These are phyloP conservation scores for Irena cyanogastra DNA, from an alignment of 2,113 vertebrate species.

Conservation along the genomic window DNA sequence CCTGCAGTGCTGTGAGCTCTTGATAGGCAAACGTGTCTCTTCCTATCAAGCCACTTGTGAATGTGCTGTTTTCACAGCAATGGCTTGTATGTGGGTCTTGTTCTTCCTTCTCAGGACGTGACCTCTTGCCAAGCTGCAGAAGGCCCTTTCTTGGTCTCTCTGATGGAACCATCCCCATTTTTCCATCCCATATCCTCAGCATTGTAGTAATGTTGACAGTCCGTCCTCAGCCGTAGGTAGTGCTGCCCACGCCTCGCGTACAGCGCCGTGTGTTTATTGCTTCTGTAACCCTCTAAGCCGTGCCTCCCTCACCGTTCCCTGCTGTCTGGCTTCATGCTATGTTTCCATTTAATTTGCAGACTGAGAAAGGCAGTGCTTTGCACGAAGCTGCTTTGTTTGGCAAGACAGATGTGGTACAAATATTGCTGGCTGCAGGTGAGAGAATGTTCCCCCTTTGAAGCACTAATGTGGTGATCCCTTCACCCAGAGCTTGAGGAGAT, in stretches of 20 bases:
- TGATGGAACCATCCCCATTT: background rate
- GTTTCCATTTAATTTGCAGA: conserved; percentile 81
- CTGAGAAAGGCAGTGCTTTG: conserved; percentile 97
- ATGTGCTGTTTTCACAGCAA: background rate
- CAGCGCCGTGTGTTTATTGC: background rate
- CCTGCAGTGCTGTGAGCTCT: background rate
- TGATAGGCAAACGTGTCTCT: background rate
- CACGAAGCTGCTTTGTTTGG: conserved; percentile 97
- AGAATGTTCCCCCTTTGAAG: conserved; percentile 52
- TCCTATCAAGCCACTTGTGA: background rate
- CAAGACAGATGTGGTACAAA: conserved; percentile 95
- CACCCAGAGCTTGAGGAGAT: background rate
- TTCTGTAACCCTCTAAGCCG: conserved; percentile 4
- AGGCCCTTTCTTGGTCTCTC: background rate
- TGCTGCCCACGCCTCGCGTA: background rate
- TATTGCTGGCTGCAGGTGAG: conserved; percentile 92
- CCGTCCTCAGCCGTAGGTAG: background rate
- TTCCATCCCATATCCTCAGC: background rate
- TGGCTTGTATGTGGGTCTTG: background rate
- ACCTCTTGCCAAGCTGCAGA: background rate
- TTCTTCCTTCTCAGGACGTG: background rate
- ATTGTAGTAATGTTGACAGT: fast-evolving
- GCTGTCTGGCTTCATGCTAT: conserved; percentile 56
- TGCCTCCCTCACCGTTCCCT: conserved; percentile 30
- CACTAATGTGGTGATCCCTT: background rate